Evolutionary conservation across 2,797 vertebrate species (phyloP).

Genomic region (Parauchenoglanis punctatus): DNA sequence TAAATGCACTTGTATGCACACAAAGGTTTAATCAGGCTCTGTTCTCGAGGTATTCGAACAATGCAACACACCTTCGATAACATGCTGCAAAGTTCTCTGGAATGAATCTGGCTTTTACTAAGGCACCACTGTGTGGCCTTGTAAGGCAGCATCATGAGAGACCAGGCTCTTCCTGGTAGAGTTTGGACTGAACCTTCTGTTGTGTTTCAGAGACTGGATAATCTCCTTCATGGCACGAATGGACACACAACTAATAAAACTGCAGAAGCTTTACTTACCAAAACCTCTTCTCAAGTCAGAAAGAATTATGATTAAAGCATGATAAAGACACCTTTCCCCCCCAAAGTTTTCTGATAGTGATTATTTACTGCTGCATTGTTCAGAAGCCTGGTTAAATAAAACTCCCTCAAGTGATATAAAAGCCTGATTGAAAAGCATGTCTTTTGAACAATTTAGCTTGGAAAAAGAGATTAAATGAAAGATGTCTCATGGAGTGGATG

Average conservation of each 20-base stretch:
- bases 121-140: constrained; percentile 15
- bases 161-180: constrained; percentile 7
- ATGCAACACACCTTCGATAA: constrained; percentile 33
- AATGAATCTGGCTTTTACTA: constrained; percentile 20
- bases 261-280: not conserved
- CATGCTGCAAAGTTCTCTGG: constrained; percentile 12
- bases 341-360: not conserved
- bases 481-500: not conserved
- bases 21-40: not conserved
- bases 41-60: constrained; percentile 34
- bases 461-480: not conserved
- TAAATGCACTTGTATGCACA: not conserved
- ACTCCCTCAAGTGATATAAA: not conserved
- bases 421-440: not conserved
- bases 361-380: not conserved
- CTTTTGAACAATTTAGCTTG: not conserved
- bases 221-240: not conserved
- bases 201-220: constrained; percentile 14
- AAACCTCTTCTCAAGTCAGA: not conserved
- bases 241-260: constrained; percentile 10
- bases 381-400: not conserved
- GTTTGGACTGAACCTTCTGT: constrained; percentile 13
- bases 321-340: not conserved
- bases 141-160: constrained; percentile 29
- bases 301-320: not conserved